A percentile compares a stretch with the other conserved stretches of the same genome.
These are phyloP conservation scores for Tinamus guttatus DNA, from an alignment of 2,113 vertebrate species.

Conservation along the genomic window DNA sequence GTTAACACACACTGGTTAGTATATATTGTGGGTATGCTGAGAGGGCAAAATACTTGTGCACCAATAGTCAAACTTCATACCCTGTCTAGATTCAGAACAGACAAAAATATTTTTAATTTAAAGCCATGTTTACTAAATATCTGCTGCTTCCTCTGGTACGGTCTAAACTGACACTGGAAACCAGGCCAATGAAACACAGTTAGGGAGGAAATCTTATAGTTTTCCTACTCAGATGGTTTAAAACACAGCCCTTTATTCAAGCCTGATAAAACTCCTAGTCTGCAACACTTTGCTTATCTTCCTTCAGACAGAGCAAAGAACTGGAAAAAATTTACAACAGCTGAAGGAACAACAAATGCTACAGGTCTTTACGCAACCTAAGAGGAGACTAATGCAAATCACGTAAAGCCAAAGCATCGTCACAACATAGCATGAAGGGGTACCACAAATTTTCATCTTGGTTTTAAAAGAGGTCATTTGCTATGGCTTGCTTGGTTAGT, in stretches of 20 bases:
- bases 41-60: fast-evolving
- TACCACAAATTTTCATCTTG: neutral
- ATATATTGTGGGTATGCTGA: neutral
- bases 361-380: neutral
- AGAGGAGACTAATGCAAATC: neutral
- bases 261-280: neutral
- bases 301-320: neutral
- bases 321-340: neutral
- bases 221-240: neutral
- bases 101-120: neutral
- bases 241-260: neutral
- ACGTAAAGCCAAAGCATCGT: neutral
- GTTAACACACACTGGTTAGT: neutral
- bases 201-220: neutral
- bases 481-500: neutral
- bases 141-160: neutral
- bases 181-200: fast-evolving
- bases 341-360: neutral
- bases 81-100: neutral
- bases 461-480: neutral
- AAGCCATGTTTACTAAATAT: neutral
- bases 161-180: neutral
- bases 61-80: neutral
- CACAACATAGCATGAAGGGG: neutral
- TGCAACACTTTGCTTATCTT: neutral